Evolutionary conservation across 2,797 vertebrate genomes (phyloP).

Genomic region (Diplodus sargus): DNA sequence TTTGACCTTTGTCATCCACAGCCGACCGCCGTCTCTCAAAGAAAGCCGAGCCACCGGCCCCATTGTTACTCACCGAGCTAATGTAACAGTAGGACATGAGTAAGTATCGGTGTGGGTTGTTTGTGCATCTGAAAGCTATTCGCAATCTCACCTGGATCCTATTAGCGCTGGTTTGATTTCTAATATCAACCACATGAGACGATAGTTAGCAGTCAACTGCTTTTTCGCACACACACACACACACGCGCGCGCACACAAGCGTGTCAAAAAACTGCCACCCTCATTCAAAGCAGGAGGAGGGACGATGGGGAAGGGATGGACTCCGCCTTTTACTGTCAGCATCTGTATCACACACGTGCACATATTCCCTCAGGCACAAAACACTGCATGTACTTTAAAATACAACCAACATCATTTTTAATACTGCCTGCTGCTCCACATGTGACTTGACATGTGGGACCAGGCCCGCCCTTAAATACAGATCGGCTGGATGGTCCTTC

Average conservation of each 20-base stretch:
- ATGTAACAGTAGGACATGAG: slow-evolving; percentile 58
- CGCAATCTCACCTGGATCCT: slow-evolving; percentile 77
- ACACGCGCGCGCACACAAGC: slow-evolving; percentile 27
- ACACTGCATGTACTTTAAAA: slow-evolving; percentile 27
- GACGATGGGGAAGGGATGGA: slow-evolving; percentile 15
- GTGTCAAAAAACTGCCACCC: slow-evolving; percentile 61
- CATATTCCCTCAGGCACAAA: slow-evolving; percentile 38
- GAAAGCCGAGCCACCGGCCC: slow-evolving; percentile 38
- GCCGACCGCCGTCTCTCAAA: slow-evolving; percentile 30
- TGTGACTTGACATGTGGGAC: slow-evolving; percentile 7
- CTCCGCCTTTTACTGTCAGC: slow-evolving; percentile 58
- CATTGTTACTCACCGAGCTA: slow-evolving; percentile 57
- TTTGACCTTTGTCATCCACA: slow-evolving; percentile 56
- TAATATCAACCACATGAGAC: slow-evolving; percentile 83
- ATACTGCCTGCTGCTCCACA: slow-evolving; percentile 20
- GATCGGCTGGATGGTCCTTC: neutral
- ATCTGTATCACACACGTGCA: slow-evolving; percentile 47
- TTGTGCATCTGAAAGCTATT: slow-evolving; percentile 68
- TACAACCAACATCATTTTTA: slow-evolving; percentile 13
- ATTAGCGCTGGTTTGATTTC: slow-evolving; percentile 82
- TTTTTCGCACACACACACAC: slow-evolving; percentile 29
- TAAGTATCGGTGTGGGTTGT: slow-evolving; percentile 54
- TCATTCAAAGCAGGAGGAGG: slow-evolving; percentile 68
- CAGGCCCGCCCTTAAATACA: neutral
- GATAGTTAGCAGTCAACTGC: slow-evolving; percentile 51